These are phyloP conservation scores for Pygathrix nemaeus DNA, from an alignment of 2,113 vertebrate species.

Conservation along the genomic window DNA sequence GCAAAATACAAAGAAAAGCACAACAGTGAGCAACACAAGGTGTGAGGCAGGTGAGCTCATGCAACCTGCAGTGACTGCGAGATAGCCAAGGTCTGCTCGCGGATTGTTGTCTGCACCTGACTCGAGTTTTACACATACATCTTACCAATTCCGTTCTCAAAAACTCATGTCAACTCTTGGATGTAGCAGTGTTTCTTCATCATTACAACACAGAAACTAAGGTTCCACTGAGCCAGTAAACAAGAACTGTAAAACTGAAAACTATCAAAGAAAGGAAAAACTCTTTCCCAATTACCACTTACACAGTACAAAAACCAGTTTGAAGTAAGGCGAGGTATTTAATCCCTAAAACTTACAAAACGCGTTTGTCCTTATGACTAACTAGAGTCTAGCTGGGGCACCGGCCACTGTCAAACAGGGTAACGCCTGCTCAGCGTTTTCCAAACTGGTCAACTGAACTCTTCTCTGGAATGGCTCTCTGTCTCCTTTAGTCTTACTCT, in stretches of 20 bases:
- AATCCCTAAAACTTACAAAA: background rate
- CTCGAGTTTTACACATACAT: background rate
- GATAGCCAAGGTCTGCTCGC: rapidly evolving
- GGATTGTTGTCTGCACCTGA: rapidly evolving
- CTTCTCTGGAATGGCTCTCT: background rate
- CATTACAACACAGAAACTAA: background rate
- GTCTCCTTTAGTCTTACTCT: background rate
- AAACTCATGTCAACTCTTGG: no score
- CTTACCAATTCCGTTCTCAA: background rate
- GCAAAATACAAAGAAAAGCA: background rate
- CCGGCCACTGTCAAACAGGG: conserved; percentile 34
- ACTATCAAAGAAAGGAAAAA: background rate
- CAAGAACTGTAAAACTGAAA: background rate
- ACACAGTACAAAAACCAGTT: background rate
- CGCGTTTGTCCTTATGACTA: background rate
- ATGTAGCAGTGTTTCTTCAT: background rate
- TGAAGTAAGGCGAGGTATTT: background rate
- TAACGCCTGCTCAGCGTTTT: background rate
- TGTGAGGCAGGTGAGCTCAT: rapidly evolving
- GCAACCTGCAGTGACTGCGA: background rate
- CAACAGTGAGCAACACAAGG: rapidly evolving
- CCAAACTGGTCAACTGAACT: background rate
- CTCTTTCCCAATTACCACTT: background rate
- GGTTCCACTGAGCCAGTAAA: background rate
- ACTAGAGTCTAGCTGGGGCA: background rate